Base-by-base conservation (phyloP, 2,797 vertebrate species). In the Megaceryle alcyon region DNA sequence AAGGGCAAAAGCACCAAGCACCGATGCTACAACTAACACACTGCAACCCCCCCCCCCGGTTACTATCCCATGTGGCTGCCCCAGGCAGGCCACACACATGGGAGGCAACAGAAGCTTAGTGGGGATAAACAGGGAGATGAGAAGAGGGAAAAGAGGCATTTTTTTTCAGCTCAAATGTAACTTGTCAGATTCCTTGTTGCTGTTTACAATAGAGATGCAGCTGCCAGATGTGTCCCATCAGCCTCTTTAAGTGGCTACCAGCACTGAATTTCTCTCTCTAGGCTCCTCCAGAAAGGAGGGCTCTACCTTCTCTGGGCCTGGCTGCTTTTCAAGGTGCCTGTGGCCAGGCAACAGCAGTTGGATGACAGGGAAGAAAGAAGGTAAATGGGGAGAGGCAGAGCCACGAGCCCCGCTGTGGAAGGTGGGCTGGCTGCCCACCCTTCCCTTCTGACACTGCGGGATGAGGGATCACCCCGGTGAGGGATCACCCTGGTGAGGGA, bases 101-200 rank as follows among this genome's bases (percentile, higher is more conserved):
- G 94, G 68, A 92, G 81, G 82, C 86, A 82, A 84, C 94, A 83
- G 92, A 66, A 72, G 94, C 91, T 86, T 37, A 16, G 2, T 9
- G 75, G 94, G 95, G 92, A 88, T 7, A 12, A 90, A 86, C 73
- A 92, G 93, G 95, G 95, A 91, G 20, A 46, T 73, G 94, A 94
- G 96, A 95, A 95, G 94, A 95, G 92, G 94, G 94, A 93, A 95
- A 95, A 95, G 94, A 94, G 94, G 93, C 71, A 23, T 94, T 88
- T 69, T 88, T 88, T 69, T 84, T 73, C 66, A 90, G 83, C 95
- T 84, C 23, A 49, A 83, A 37, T 33, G 66, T 43, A 69, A 41
- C 85, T 39, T 31, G 68, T 71, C 68, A 29, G 75, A 51, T 75
- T 78, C 82, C 78, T 69, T 23, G 19, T 6, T 19, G 88, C 72